Conservation (phyloP, 2,797 vertebrate genomes). For the Melanotaenia pygmaea region DNA sequence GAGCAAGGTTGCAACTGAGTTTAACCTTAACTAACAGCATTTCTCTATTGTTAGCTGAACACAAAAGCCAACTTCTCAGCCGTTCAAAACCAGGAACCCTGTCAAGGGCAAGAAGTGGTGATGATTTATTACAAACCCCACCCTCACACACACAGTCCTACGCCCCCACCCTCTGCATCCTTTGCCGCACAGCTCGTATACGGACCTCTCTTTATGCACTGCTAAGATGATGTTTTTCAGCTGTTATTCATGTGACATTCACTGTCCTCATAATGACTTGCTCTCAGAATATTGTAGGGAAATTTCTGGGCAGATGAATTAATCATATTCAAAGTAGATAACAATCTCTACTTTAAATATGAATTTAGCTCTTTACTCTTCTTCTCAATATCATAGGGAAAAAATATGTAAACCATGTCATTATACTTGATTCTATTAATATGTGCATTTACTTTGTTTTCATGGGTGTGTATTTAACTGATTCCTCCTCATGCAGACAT, state of each 20-base stretch:
- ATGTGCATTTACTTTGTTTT: too few species aligned
- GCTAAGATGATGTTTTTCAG: conserved; percentile 12
- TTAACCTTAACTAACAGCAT: conserved; percentile 70
- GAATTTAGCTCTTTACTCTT: too few species aligned
- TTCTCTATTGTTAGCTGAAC: conserved; percentile 71
- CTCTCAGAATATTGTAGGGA: not conserved
- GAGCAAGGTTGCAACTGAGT: conserved; percentile 68
- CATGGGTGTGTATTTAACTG: too few species aligned
- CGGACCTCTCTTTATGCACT: not conserved
- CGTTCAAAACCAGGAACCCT: conserved; percentile 63
- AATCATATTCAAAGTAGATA: not conserved
- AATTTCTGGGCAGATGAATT: not conserved
- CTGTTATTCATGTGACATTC: conserved; percentile 8
- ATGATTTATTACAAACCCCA: conserved; percentile 34
- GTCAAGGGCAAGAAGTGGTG: conserved; percentile 69
- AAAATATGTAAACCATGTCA: too few species aligned
- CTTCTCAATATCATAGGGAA: too few species aligned
- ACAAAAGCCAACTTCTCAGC: conserved; percentile 72
- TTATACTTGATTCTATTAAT: too few species aligned
- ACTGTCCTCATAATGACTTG: conserved; percentile 11
- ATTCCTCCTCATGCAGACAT: too few species aligned
- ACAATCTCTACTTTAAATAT: not conserved
- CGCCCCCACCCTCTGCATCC: not conserved
- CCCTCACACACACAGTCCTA: not conserved
- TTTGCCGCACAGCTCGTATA: not conserved